Base-by-base conservation (phyloP, 92 coral and sea anemone genomes). In the Palythoa heliodiscus region DNA sequence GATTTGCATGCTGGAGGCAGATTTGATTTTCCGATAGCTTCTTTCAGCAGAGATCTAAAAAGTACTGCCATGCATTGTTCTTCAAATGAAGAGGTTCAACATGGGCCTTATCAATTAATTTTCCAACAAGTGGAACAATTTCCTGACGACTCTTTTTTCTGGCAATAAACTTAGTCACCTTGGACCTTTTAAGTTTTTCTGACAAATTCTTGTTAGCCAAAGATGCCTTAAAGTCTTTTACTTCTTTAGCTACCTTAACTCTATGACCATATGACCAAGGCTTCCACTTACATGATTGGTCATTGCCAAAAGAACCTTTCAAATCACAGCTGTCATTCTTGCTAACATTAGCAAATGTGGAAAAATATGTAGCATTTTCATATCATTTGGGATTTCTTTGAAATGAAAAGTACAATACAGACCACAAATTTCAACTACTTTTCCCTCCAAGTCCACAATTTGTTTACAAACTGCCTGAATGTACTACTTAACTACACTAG, bases 291-390 rank as follows among this genome's bases (percentile, higher is more conserved):
- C 81, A 89, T 4, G 58, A 53, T 3, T 47, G 61, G 23, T 74
- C 84, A 29, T 53, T 15, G 4, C 93, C 93, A 86, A 90, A 90
- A 8, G 78, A 78, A 11, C 89, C 92, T 50, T 78, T 54, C 20
- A 93, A 83, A 52, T 88, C 93, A 20, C 73, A 38, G 52, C 82
- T 67, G 83, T 92, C 88, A 1, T 85, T 84, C 52, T 50, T 88
- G 47, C 67, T 87, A 52, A 86, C 93, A 87, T 92, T 92, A 0
- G 48, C 93, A 92, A 92, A 89, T 71, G 95, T 52, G 38, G 94
- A 93, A 60, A 91, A 91, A 73, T 76, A 93, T 10, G 88, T 91
- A n/a, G 97, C 93, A 91, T 91, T 70, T 91, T 93, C 97, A 93
- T 89, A 47, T 93, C 97, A 82, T 89, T 91, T 10, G 92, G 94